Conservation (phyloP, 2,888 invertebrate genomes). For the Drosophila peninsularis region DNA sequence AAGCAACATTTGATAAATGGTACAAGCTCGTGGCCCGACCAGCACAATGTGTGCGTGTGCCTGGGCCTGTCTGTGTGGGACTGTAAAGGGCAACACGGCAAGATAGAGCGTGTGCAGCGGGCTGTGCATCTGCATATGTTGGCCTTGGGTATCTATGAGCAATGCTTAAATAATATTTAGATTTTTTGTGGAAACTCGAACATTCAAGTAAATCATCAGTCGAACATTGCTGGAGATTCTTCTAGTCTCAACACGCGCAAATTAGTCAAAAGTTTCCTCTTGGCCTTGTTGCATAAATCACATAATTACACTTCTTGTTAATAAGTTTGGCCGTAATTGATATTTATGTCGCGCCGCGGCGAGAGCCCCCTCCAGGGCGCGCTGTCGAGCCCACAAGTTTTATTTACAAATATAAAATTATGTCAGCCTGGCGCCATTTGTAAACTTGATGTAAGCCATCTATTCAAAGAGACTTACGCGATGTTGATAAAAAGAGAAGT, state of each 20-base stretch:
- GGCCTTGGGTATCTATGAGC: conserved; percentile 64
- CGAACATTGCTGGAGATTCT: background rate
- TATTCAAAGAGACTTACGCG: background rate
- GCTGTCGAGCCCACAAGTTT: background rate
- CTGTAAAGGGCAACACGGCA: conserved; percentile 15
- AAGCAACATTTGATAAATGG: conserved; percentile 76
- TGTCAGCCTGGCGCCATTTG: background rate
- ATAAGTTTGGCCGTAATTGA: conserved; percentile 57
- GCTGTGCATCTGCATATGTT: conserved; percentile 43
- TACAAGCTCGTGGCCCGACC: conserved; percentile 41
- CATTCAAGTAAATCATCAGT: background rate
- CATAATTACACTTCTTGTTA: conserved; percentile 46
- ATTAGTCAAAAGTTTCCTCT: conserved; percentile 12
- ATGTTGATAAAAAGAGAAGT: background rate
- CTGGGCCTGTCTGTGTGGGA: background rate
- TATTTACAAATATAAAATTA: background rate
- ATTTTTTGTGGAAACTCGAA: background rate
- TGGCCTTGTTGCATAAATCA: conserved; percentile 36
- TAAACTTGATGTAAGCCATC: background rate
- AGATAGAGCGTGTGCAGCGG: conserved; percentile 26
- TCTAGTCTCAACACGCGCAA: conserved; percentile 18
- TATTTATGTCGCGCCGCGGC: conserved; percentile 53
- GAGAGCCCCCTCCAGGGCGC: background rate
- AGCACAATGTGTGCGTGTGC: conserved; percentile 19
- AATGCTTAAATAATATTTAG: conserved; percentile 34